These are phyloP conservation scores for Enteromius unitaeniatus DNA, from an alignment of 2,797 vertebrate species.

Conservation along the genomic window DNA sequence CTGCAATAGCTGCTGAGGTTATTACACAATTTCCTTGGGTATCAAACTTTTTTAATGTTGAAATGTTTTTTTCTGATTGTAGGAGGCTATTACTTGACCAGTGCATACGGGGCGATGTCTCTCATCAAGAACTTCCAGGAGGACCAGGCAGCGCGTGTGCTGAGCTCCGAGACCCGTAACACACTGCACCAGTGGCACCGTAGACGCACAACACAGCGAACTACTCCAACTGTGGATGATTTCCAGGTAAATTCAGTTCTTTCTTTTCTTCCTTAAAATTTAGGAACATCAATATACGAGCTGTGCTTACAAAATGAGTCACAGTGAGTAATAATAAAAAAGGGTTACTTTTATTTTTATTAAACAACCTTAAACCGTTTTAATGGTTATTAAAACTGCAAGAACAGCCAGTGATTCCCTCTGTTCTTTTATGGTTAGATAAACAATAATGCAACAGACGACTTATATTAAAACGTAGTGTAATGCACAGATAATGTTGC, in stretches of 20 bases:
- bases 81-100: conserved; percentile 98
- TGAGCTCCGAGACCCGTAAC: conserved; percentile 92
- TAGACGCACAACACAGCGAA: conserved; percentile 89
- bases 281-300: not conserved
- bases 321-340: too few species aligned
- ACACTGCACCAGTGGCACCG: conserved; percentile 95
- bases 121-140: conserved; percentile 98
- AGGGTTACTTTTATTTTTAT: too few species aligned
- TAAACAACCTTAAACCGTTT: too few species aligned
- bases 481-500: too few species aligned
- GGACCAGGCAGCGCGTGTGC: conserved; percentile 90
- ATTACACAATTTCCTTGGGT: not conserved
- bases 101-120: conserved; percentile 93
- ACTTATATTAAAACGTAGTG: too few species aligned
- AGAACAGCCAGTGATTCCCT: too few species aligned
- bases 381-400: too few species aligned
- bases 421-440: too few species aligned
- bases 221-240: conserved; percentile 90
- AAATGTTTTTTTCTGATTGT: conserved; percentile 27
- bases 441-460: too few species aligned
- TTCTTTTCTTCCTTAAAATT: not conserved
- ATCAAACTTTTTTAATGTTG: not conserved
- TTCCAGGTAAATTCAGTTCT: conserved; percentile 87
- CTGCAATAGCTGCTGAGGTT: not conserved
- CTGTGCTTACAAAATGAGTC: too few species aligned